Percentiles rank a stretch among this genome's conserved stretches.
phyloP scores from a whole-genome alignment of 2,888 invertebrate species.

The Lacanobia wlatinum region DNA sequence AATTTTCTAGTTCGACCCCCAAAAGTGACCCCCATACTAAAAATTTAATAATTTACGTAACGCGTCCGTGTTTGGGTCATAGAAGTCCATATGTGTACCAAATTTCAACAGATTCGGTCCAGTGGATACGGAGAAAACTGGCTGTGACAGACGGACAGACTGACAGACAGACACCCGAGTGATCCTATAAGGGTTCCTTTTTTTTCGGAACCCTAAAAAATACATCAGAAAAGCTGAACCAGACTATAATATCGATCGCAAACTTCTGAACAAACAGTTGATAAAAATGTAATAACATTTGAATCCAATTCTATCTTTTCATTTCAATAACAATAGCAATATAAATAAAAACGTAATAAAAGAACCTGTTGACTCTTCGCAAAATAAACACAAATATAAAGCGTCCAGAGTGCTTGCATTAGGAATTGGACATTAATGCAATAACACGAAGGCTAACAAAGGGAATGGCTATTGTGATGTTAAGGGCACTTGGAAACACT shows the following conservation, averaged over 20 bases:
- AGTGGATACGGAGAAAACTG: too few species aligned
- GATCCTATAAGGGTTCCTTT: too few species aligned
- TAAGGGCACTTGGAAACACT: constrained; percentile 50
- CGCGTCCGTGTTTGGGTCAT: too few species aligned
- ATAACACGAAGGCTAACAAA: constrained; percentile 63
- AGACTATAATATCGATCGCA: neutral
- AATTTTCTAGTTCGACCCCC: too few species aligned
- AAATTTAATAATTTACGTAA: too few species aligned
- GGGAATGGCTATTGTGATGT: constrained; percentile 60
- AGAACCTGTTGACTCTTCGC: constrained; percentile 43
- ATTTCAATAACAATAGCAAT: constrained; percentile 40
- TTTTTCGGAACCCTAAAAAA: too few species aligned
- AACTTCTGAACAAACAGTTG: neutral
- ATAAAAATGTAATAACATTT: neutral
- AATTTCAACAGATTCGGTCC: too few species aligned
- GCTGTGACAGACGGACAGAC: too few species aligned
- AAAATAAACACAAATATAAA: constrained; percentile 34
- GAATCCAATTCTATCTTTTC: constrained; percentile 9
- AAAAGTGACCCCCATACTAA: too few species aligned
- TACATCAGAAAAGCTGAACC: neutral
- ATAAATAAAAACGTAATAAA: constrained; percentile 21
- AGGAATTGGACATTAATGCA: constrained; percentile 60
- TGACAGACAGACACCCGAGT: too few species aligned
- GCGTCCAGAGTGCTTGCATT: constrained; percentile 32
- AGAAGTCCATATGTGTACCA: too few species aligned